A percentile compares a stretch with the other conserved stretches of the same genome.
Conservation (phyloP, 2,113 vertebrate species). For the Polyodon spathula region DNA sequence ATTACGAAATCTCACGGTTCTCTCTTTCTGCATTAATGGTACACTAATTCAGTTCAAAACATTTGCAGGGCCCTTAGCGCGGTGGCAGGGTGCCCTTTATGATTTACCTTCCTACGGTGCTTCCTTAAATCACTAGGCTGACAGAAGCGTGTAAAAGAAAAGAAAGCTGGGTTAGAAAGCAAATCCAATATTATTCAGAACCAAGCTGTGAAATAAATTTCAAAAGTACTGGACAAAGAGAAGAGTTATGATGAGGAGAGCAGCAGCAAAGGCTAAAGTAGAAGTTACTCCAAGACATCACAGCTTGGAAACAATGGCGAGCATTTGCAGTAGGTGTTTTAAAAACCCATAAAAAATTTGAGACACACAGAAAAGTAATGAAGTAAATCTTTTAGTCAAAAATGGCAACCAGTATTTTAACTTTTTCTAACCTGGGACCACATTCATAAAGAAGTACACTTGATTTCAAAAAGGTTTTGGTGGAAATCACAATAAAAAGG, state of each 20-base stretch:
- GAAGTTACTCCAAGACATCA: no score
- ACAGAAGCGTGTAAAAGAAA: conserved; percentile 63
- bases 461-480: no score
- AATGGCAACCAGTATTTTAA: not conserved
- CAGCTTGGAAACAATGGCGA: not conserved
- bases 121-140: conserved; percentile 99
- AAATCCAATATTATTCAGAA: conserved; percentile 23
- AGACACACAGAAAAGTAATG: conserved; percentile 21
- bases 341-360: conserved; percentile 15
- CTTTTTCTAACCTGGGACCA: conserved; percentile 5
- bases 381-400: not conserved
- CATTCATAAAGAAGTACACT: conserved; percentile 1
- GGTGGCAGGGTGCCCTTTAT: not conserved
- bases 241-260: conserved; percentile 1
- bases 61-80: no score
- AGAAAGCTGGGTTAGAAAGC: conserved; percentile 25
- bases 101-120: conserved; percentile 92
- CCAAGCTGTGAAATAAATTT: conserved; percentile 27
- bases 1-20: no score
- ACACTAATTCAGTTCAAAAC: no score
- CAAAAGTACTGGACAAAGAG: conserved; percentile 27
- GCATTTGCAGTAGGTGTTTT: not conserved
- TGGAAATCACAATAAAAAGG: no score
- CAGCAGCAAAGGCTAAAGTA: not conserved
- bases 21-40: no score